Base-by-base conservation (phyloP, 1,140 invertebrate species). In the Sinonovacula constricta region DNA sequence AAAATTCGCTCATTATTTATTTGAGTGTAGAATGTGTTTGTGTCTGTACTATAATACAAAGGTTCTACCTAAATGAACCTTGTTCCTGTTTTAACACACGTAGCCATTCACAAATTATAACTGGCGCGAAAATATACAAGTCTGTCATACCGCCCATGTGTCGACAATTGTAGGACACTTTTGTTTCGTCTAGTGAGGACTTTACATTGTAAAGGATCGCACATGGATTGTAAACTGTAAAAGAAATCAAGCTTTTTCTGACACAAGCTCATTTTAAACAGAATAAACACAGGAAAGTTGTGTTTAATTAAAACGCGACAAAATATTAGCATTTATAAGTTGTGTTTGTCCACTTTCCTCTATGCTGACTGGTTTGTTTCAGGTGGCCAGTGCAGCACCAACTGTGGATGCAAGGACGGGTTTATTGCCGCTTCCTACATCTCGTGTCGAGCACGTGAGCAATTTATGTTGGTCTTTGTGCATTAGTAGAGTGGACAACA, bases 401-500 rank as follows among this genome's bases (percentile, higher is more conserved):
- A 34, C 10, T 33, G 28, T 36, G 51, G 53, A 56, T 69, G 33
- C 15, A 31, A 26, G 0, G 67, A 30, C 5, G 67, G 39, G 18
- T 45, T 56, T 24, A 69, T 53, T 33, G 31, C 67, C 1, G 51
- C 54, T 12, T 69, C 67, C 10, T 69, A 56, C 12, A 69, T 49
- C 53, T 53, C 53, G 31, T 69, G 67, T n/a, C 28, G 67, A n/a
- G 31, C 51, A 56, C 67, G 67, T 69, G 30, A 69, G 65, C 31
- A 56, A 24, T 26, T 14, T n/a, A n/a, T n/a, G n/a, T n/a, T n/a
- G n/a, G n/a, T n/a, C n/a, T n/a, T n/a, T n/a, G n/a, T n/a, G n/a
- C n/a, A n/a, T n/a, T n/a, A n/a, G n/a, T n/a, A n/a, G n/a, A n/a
- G n/a, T n/a, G n/a, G n/a, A n/a, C n/a, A n/a, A n/a, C n/a, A n/a